Evolutionary conservation across 2,113 vertebrate species (phyloP), one percentile per base, ranked within the genome.

Genomic region (Chaetorhynchus papuensis): DNA sequence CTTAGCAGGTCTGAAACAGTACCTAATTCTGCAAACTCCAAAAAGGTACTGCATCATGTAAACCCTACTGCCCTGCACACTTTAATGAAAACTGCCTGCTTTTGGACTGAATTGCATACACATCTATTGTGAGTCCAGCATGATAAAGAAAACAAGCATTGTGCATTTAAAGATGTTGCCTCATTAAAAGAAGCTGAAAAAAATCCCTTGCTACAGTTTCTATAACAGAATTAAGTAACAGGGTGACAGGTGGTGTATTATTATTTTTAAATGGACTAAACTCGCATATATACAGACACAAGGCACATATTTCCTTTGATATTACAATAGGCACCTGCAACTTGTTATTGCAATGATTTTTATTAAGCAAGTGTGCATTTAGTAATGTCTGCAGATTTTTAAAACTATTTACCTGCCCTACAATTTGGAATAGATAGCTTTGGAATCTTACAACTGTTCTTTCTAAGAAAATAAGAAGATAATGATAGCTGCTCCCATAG

Each of bases 131-230:
- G 94, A 97, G 94, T 96, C 94, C 94, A 93, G 91, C 65, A 95
- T 28, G 95, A 97, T 94, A 96, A 95, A 93, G 91, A 85, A 97
- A 96, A 93, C 63, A 90, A 39, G 19, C 42, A 90, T 9, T 64
- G 59, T 88, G 70, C 83, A 65, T 96, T 97, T 94, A 96, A 96
- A 95, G 94, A 90, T 69, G 92, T 49, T 96, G 94, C 89, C 95
- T 96, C 97, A 83, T 97, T 97, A 96, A 95, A 98, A 98, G 96
- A 98, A 97, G 97, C 98, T 98, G 97, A 98, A 98, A 97, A 95
- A 90, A 97, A 94, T 96, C 97, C 97, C 97, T 96, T 96, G 96
- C 98, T 97, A 96, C 94, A 97, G 97, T 97, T 97, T 97, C 97
- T 97, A 80, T 84, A 97, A 98, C 97, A 97, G 97, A 96, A 96